Evolutionary conservation across 2,113 vertebrate species (phyloP), one percentile per base, ranked within the genome.

Genomic region (Tetraodon nigroviridis): DNA sequence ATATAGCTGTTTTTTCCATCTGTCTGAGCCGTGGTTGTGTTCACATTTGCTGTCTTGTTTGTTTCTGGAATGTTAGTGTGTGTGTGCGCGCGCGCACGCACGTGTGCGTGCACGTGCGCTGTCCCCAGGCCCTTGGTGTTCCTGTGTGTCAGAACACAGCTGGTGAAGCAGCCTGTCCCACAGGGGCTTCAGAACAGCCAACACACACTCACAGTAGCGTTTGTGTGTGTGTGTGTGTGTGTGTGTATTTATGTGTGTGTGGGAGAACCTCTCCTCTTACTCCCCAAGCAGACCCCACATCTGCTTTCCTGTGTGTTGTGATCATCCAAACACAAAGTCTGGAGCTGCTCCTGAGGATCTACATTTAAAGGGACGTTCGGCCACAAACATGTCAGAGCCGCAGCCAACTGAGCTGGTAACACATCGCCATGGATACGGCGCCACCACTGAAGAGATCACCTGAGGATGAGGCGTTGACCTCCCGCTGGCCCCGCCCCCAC

Each of bases 61-160:
- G 64, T 68, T 69, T 67, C 24, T 58, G 56, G 22, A 67, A 22
- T 54, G 64, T 58, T 47, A 40, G 24, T 47, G 37, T 62, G 60
- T 64, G 67, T 66, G 65, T 71, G 59, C 64, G 51, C 52, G 42
- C 51, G n/a, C 50, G 48, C 61, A 50, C 47, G 55, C 59, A 50
- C 55, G n/a, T 48, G 41, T 53, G 17, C 37, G 57, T 68, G 44
- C 46, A 42, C 55, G 32, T 66, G 29, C 42, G 69, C 63, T 46
- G 74, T 82, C 84, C 82, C 69, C 61, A 29, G 86, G 84, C 78
- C 60, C 67, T 79, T 6, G 0, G 55, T 86, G 86, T 87, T 84
- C 81, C 76, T 78, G 75, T 83, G 68, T 76, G 76, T 84, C 72
- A 77, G 86, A 86, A 83, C 84, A 83, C 86, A 87, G 86, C 86